Evolutionary conservation across 1,140 invertebrate species (phyloP).

Genomic region (Diorhabda elongata): DNA sequence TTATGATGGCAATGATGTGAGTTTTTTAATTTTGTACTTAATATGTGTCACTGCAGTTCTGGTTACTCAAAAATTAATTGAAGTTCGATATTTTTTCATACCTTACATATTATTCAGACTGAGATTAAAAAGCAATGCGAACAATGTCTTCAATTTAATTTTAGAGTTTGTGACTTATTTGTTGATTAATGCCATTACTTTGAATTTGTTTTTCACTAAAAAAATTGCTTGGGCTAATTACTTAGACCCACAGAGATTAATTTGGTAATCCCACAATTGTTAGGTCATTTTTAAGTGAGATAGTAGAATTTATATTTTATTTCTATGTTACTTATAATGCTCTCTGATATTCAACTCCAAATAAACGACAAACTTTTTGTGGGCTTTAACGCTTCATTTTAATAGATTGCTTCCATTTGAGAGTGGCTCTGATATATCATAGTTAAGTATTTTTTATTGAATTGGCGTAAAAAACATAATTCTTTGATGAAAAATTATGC

Average conservation of each 20-base stretch:
- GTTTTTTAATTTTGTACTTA: slow-evolving; percentile 63
- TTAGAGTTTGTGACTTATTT: slow-evolving; percentile 69
- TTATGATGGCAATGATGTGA: slow-evolving; percentile 55
- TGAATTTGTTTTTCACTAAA: slow-evolving; percentile 79
- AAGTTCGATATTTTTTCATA: slow-evolving; percentile 92
- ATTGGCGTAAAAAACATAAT: too few species aligned
- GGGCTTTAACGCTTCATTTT: too few species aligned
- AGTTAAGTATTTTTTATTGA: not conserved
- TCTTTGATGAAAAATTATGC: too few species aligned
- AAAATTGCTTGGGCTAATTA: slow-evolving; percentile 80
- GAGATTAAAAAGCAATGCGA: slow-evolving; percentile 55
- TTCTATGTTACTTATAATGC: not conserved
- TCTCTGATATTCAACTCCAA: not conserved
- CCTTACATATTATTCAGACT: slow-evolving; percentile 84
- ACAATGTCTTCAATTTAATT: slow-evolving; percentile 50
- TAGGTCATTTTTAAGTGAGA: not conserved
- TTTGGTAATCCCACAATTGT: slow-evolving; percentile 66
- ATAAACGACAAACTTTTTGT: not conserved
- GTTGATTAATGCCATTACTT: slow-evolving; percentile 70
- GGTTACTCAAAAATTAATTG: slow-evolving; percentile 81
- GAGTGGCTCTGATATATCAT: not conserved
- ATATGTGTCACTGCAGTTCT: slow-evolving; percentile 60
- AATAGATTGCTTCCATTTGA: not conserved
- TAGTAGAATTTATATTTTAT: not conserved
- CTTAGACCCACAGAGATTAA: slow-evolving; percentile 76